phyloP scores from a whole-genome alignment of 2,888 invertebrate species.

The Drosophila austrosaltans region DNA sequence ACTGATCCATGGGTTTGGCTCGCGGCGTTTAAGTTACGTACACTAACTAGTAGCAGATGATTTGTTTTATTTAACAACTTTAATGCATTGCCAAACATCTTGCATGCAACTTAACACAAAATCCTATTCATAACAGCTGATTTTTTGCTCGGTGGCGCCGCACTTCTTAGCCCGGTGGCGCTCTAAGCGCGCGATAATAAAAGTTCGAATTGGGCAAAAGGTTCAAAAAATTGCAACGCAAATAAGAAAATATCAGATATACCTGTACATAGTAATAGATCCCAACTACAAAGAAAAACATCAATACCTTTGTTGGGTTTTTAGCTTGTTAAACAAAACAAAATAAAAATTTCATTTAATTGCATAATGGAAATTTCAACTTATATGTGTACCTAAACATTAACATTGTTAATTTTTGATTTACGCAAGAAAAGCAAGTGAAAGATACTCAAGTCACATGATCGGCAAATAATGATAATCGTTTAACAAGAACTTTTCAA shows the following conservation, averaged over 20 bases:
- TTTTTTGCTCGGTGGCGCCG: neutral
- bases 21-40: constrained; percentile 46
- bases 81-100: constrained; percentile 36
- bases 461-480: neutral
- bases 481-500: constrained; percentile 29
- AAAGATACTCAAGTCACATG: constrained; percentile 20
- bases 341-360: constrained; percentile 44
- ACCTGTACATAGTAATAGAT: neutral
- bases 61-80: constrained; percentile 52
- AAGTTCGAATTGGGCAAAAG: neutral
- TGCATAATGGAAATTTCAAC: constrained; percentile 40
- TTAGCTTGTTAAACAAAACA: constrained; percentile 48
- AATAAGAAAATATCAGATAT: neutral
- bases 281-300: neutral
- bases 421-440: constrained; percentile 12
- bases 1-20: constrained; percentile 27
- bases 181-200: neutral
- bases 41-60: constrained; percentile 14
- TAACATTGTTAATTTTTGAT: constrained; percentile 54
- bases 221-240: neutral
- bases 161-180: neutral
- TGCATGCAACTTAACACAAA: neutral
- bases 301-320: neutral
- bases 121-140: neutral
- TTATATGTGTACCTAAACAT: constrained; percentile 53